These are phyloP conservation scores for Cabera pusaria DNA, from an alignment of 2,888 invertebrate species.

Conservation along the genomic window DNA sequence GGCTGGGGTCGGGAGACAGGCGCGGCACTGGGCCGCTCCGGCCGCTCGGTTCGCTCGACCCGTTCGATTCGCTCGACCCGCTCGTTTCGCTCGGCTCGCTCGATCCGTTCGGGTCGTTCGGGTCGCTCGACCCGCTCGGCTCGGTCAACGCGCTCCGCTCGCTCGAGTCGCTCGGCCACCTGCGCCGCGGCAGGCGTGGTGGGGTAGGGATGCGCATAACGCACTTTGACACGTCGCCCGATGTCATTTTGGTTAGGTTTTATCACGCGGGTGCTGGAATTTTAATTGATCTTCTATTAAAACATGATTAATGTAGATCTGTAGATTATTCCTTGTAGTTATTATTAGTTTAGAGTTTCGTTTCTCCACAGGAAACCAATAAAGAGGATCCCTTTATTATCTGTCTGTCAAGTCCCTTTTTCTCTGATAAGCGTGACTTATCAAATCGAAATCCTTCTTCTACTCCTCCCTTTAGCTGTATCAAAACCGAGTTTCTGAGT, in stretches of 20 bases:
- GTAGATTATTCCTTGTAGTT: no score
- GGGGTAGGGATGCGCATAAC: slow-evolving; percentile 67
- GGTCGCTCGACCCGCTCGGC: slow-evolving; percentile 49
- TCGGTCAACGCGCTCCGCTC: slow-evolving; percentile 50
- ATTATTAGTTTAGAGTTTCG: no score
- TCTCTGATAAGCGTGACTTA: no score
- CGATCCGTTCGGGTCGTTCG: slow-evolving; percentile 52
- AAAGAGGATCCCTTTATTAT: no score
- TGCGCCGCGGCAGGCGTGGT: slow-evolving; percentile 53
- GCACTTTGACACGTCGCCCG: slow-evolving; percentile 93
- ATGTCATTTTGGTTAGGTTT: slow-evolving; percentile 96
- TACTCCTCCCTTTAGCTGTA: no score
- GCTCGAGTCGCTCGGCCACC: slow-evolving; percentile 52
- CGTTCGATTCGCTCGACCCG: slow-evolving; percentile 48
- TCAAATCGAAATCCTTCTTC: no score
- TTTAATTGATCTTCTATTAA: no score
- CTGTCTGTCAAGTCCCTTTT: no score
- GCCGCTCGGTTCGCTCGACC: slow-evolving; percentile 52
- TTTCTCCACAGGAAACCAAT: no score
- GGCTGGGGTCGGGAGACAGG: slow-evolving; percentile 41
- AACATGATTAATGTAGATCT: no score
- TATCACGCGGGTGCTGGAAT: slow-evolving; percentile 94
- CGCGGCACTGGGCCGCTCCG: slow-evolving; percentile 46
- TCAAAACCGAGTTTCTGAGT: no score
- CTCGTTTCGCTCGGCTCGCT: slow-evolving; percentile 54